Evolutionary conservation across 2,888 invertebrate genomes (phyloP).

Genomic region (Griposia aprilina): DNA sequence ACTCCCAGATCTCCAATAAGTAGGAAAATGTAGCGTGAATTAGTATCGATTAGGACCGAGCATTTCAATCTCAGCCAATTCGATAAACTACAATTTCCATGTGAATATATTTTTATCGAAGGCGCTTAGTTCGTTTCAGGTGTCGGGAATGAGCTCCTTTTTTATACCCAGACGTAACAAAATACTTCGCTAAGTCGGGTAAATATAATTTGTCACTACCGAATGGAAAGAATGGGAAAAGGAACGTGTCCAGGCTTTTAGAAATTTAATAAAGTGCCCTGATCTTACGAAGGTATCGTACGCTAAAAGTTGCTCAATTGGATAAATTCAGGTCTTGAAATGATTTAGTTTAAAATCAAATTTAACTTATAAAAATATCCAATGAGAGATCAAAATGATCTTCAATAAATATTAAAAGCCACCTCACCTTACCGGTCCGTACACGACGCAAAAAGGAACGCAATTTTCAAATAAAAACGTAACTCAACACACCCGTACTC

Average conservation of each 20-base stretch:
- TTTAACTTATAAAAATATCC: not conserved
- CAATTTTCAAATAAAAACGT: slow-evolving; percentile 60
- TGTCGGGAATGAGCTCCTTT: slow-evolving; percentile 29
- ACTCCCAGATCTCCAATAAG: slow-evolving; percentile 73
- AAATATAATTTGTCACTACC: slow-evolving; percentile 49
- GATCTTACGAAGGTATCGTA: not conserved
- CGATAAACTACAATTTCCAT: slow-evolving; percentile 70
- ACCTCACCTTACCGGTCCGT: not conserved
- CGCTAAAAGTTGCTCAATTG: not conserved
- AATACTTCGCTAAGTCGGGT: slow-evolving; percentile 29
- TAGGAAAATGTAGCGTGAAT: slow-evolving; percentile 81
- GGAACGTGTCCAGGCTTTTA: slow-evolving; percentile 3
- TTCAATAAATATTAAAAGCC: slow-evolving; percentile 29
- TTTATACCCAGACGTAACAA: slow-evolving; percentile 32
- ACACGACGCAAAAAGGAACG: slow-evolving; percentile 50
- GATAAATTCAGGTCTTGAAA: not conserved
- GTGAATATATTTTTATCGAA: slow-evolving; percentile 65
- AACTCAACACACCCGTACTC: slow-evolving; percentile 49
- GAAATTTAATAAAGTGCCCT: slow-evolving; percentile 5
- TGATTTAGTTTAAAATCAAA: not conserved
- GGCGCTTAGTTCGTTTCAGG: slow-evolving; percentile 42
- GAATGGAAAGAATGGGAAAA: slow-evolving; percentile 26
- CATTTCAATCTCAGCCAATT: slow-evolving; percentile 78
- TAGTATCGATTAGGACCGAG: slow-evolving; percentile 85
- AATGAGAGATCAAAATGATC: slow-evolving; percentile 12